Conservation (phyloP, 2,888 invertebrate genomes). For the Sclerodermus sp. region DNA sequence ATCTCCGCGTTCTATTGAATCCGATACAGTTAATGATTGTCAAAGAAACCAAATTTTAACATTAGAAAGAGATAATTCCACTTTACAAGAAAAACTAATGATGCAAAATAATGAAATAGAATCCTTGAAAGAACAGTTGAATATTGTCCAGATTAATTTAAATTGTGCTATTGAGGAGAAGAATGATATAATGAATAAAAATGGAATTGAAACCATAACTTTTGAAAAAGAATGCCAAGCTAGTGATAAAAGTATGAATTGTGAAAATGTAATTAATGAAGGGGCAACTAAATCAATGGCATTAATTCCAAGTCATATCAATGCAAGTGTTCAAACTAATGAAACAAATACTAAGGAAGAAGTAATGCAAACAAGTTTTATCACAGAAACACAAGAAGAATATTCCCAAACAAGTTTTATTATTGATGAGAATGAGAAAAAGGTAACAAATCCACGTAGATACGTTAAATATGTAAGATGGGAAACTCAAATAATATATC, state of each 20-base stretch:
- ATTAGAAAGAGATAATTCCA: slow-evolving; percentile 26
- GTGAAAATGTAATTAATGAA: no score
- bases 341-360: slow-evolving; percentile 11
- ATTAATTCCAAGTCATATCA: not conserved
- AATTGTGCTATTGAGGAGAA: slow-evolving; percentile 23
- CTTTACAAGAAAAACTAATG: slow-evolving; percentile 27
- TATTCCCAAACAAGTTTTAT: slow-evolving; percentile 22
- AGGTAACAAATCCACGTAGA: not conserved
- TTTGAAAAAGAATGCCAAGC: slow-evolving; percentile 16
- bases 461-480: no score
- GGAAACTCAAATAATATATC: no score
- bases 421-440: slow-evolving; percentile 15
- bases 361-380: slow-evolving; percentile 23
- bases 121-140: slow-evolving; percentile 22
- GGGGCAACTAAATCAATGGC: no score
- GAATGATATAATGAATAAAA: slow-evolving; percentile 13
- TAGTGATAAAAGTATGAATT: no score
- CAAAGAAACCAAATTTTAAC: slow-evolving; percentile 6
- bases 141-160: slow-evolving; percentile 26
- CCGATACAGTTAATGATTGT: no score
- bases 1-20: no score
- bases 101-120: slow-evolving; percentile 23
- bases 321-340: slow-evolving; percentile 27
- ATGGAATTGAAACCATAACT: slow-evolving; percentile 9
- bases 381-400: slow-evolving; percentile 18